Evolutionary conservation across 1,140 invertebrate genomes (phyloP).

Genomic region (Propsilocerus akamusi): DNA sequence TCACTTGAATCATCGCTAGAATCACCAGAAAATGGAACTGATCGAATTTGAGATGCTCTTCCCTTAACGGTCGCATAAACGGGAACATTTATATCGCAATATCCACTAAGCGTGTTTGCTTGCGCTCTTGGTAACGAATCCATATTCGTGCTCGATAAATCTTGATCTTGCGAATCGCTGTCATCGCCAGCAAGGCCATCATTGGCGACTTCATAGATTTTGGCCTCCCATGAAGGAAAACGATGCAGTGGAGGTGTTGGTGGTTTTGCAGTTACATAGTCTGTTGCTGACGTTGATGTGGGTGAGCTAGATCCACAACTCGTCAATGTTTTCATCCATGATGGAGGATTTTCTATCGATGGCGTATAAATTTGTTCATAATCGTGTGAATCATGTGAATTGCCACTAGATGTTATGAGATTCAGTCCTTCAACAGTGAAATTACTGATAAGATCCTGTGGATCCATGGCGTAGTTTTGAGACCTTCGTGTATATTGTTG

Average conservation of each 20-base stretch:
- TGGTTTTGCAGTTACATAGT: slow-evolving; percentile 31
- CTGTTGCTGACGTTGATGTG: slow-evolving; percentile 23
- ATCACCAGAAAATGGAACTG: slow-evolving; percentile 86
- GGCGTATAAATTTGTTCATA: slow-evolving; percentile 91
- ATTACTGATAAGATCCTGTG: slow-evolving; percentile 25
- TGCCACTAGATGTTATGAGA: slow-evolving; percentile 14
- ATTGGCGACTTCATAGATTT: slow-evolving; percentile 79
- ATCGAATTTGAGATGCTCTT: slow-evolving; percentile 86
- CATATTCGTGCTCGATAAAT: slow-evolving; percentile 17
- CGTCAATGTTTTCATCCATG: slow-evolving; percentile 29
- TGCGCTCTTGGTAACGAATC: slow-evolving; percentile 24
- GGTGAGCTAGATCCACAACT: slow-evolving; percentile 27
- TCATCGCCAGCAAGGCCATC: slow-evolving; percentile 41
- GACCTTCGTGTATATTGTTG: slow-evolving; percentile 19
- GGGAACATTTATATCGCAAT: slow-evolving; percentile 75
- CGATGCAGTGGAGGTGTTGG: slow-evolving; percentile 78
- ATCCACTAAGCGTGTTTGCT: slow-evolving; percentile 39
- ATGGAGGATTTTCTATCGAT: slow-evolving; percentile 46
- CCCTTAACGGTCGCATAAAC: slow-evolving; percentile 93
- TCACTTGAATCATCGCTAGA: slow-evolving; percentile 89
- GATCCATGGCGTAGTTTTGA: slow-evolving; percentile 29
- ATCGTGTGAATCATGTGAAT: slow-evolving; percentile 37
- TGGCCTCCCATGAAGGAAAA: slow-evolving; percentile 85
- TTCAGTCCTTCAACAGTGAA: slow-evolving; percentile 33
- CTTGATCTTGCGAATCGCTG: slow-evolving; percentile 6